A percentile compares a stretch with the other conserved stretches of the same genome.
These are phyloP conservation scores for Tetrapedia diversipes DNA, from an alignment of 2,888 invertebrate species.

Conservation along the genomic window DNA sequence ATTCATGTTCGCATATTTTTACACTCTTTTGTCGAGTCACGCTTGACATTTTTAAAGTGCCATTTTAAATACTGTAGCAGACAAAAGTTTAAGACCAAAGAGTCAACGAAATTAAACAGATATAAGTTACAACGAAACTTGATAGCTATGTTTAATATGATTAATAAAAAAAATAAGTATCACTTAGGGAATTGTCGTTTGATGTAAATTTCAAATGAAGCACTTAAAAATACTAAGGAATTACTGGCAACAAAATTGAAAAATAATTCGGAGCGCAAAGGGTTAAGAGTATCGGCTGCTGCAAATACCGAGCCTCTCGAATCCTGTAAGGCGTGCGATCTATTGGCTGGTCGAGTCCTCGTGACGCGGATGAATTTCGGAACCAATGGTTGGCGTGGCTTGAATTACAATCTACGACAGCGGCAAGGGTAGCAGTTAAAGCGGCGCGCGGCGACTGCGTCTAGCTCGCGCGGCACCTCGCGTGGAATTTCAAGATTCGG, in stretches of 20 bases:
- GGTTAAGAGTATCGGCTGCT: neutral
- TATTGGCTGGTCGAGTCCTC: slow-evolving; percentile 45
- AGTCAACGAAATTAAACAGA: too few relatives aligned
- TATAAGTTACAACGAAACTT: too few relatives aligned
- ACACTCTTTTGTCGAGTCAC: neutral
- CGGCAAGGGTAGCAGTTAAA: slow-evolving; percentile 37
- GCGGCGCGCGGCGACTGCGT: slow-evolving; percentile 35
- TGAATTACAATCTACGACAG: slow-evolving; percentile 62
- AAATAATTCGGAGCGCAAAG: too few relatives aligned
- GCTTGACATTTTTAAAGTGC: too few relatives aligned
- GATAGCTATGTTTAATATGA: too few relatives aligned
- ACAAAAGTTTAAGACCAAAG: too few relatives aligned
- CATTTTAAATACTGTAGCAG: too few relatives aligned
- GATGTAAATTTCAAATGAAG: too few relatives aligned
- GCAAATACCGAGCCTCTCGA: slow-evolving; percentile 46
- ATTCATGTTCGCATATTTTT: neutral
- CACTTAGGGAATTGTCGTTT: too few relatives aligned
- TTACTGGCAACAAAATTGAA: too few relatives aligned
- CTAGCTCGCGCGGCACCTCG: slow-evolving; percentile 40
- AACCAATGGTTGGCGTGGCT: slow-evolving; percentile 49
- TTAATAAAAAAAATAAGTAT: too few relatives aligned
- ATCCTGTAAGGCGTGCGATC: slow-evolving; percentile 24
- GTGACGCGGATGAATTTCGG: slow-evolving; percentile 34
- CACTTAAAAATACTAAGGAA: too few relatives aligned
- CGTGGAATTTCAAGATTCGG: slow-evolving; percentile 62